Conservation (phyloP, 1,140 invertebrate species). For the Eciton burchellii region DNA sequence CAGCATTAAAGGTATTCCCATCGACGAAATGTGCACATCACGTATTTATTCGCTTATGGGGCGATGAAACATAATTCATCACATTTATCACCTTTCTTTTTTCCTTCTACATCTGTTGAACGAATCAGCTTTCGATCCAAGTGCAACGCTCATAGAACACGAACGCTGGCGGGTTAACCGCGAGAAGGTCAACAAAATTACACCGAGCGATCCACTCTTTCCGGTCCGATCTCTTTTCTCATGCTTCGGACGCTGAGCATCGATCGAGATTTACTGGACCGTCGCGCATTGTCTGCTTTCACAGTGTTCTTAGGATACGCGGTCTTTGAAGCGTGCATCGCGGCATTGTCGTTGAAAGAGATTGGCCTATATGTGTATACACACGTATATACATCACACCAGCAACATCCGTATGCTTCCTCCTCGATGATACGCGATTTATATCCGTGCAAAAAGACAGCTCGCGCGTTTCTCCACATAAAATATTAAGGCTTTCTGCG, state of each 20-base stretch:
- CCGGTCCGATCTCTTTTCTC: constrained; percentile 53
- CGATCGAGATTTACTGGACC: constrained; percentile 67
- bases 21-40: no score
- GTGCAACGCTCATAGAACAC: background rate
- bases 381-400: background rate
- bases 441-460: background rate
- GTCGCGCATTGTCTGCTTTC: constrained; percentile 66
- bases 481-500: constrained; percentile 19
- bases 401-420: constrained; percentile 2
- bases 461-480: background rate
- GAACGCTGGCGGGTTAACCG: constrained; percentile 40
- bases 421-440: background rate
- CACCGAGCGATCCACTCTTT: constrained; percentile 41
- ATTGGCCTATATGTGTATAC: constrained; percentile 48
- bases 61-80: no score
- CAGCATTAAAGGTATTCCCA: no score
- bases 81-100: no score
- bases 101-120: background rate
- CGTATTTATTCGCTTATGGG: background rate
- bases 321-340: constrained; percentile 47
- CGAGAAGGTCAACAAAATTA: constrained; percentile 37
- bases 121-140: constrained; percentile 7
- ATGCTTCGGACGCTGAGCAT: constrained; percentile 56
- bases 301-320: constrained; percentile 58
- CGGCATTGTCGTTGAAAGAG: constrained; percentile 41